A percentile compares a stretch with the other conserved stretches of the same genome.
Conservation (phyloP, 2,113 vertebrate species). For the Callorhinus ursinus region DNA sequence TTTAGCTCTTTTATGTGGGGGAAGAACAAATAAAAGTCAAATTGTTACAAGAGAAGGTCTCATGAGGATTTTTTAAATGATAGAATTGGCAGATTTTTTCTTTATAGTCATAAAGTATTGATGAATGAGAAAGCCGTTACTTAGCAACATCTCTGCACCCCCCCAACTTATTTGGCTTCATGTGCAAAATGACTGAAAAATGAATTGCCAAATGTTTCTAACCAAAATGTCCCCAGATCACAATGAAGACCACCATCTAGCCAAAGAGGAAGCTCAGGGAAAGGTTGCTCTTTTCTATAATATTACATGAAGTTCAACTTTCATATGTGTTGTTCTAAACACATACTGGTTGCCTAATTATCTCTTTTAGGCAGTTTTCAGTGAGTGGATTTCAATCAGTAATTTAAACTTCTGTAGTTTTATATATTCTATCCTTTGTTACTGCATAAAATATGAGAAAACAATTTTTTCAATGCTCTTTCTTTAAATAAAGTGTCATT, state of each 20-base stretch:
- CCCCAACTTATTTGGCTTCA: not conserved
- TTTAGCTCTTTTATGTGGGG: not conserved
- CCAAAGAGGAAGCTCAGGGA: not conserved
- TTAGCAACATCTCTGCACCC: slow-evolving; percentile 27
- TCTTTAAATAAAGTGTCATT: not conserved
- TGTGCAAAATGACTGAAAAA: slow-evolving; percentile 12
- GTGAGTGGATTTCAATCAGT: not conserved
- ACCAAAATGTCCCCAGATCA: not conserved
- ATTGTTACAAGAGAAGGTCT: slow-evolving; percentile 31
- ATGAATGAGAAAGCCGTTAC: slow-evolving; percentile 72
- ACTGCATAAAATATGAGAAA: not conserved
- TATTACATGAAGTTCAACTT: not conserved
- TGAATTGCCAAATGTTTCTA: not conserved
- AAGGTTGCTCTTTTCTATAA: not conserved
- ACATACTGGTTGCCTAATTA: not conserved
- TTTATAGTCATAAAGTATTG: slow-evolving; percentile 46
- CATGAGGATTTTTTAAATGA: slow-evolving; percentile 51
- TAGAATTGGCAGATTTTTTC: slow-evolving; percentile 56
- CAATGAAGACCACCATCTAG: not conserved
- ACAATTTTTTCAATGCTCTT: not conserved
- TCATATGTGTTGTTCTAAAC: not conserved
- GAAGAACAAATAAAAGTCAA: not conserved
- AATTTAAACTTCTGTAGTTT: not conserved
- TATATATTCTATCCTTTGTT: not conserved
- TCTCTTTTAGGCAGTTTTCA: not conserved